These are phyloP conservation scores for Macroramphosus scolopax DNA, from an alignment of 2,797 vertebrate genomes.

Conservation along the genomic window DNA sequence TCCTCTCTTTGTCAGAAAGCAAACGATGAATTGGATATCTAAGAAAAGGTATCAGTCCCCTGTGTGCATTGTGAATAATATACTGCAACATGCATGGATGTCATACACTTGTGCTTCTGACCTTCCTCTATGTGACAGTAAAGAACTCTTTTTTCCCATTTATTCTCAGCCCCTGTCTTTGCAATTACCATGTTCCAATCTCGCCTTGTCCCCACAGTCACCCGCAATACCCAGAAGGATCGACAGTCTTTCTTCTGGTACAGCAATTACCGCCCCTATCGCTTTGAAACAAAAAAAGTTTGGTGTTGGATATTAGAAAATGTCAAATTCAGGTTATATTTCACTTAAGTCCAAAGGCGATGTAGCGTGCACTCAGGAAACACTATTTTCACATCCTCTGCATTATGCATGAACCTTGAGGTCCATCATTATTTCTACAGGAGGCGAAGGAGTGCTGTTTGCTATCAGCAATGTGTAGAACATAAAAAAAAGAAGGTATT, in stretches of 20 bases:
- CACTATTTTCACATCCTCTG: constrained; percentile 63
- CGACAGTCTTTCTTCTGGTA: constrained; percentile 78
- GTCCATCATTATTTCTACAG: constrained; percentile 67
- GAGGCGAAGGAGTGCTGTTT: constrained; percentile 46
- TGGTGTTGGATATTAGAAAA: constrained; percentile 84
- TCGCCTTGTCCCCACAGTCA: constrained; percentile 80
- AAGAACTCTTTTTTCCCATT: constrained; percentile 72
- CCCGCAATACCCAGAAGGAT: constrained; percentile 82
- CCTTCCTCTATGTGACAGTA: constrained; percentile 80
- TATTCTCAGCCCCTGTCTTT: constrained; percentile 82
- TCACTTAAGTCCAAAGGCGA: constrained; percentile 79
- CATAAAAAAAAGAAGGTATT: constrained; percentile 17
- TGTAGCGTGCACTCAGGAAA: constrained; percentile 63
- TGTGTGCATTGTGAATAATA: constrained; percentile 76
- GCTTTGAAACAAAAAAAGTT: constrained; percentile 82
- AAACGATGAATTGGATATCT: constrained; percentile 72
- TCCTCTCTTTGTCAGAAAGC: constrained; percentile 71
- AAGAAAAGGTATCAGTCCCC: constrained; percentile 79
- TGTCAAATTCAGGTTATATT: constrained; percentile 85
- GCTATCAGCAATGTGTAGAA: constrained; percentile 29
- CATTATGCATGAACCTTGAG: constrained; percentile 77
- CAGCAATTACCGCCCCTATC: constrained; percentile 81
- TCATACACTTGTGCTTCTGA: constrained; percentile 81
- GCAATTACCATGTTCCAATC: constrained; percentile 85
- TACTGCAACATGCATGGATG: constrained; percentile 73